Conservation (phyloP, 2,797 vertebrate species). For the Botia almorhae region DNA sequence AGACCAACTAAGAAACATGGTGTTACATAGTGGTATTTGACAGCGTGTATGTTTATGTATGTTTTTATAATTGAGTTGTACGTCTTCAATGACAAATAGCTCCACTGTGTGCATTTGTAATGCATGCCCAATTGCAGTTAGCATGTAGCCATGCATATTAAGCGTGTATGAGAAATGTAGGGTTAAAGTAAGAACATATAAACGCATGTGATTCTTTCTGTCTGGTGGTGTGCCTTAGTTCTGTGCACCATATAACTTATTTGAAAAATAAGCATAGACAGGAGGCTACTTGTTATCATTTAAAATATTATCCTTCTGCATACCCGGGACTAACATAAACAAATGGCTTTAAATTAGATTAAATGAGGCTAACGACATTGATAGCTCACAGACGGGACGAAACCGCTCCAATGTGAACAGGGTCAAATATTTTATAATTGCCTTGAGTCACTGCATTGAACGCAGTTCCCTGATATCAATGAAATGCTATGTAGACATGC, state of each 20-base stretch:
- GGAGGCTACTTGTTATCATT: conserved; percentile 81
- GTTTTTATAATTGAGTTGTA: neutral
- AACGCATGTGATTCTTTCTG: conserved; percentile 54
- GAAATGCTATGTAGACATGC: neutral
- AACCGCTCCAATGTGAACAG: conserved; percentile 45
- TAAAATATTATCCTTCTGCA: conserved; percentile 83
- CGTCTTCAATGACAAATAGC: neutral
- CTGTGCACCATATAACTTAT: conserved; percentile 64
- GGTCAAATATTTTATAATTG: conserved; percentile 40
- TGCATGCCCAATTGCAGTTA: neutral
- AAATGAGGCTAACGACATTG: conserved; percentile 71
- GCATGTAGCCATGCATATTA: neutral
- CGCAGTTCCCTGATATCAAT: neutral
- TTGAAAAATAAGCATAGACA: conserved; percentile 75
- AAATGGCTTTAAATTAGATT: conserved; percentile 80
- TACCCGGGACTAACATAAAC: conserved; percentile 76
- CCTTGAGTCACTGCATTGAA: neutral
- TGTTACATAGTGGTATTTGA: neutral
- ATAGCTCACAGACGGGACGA: conserved; percentile 56
- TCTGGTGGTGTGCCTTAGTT: conserved; percentile 70
- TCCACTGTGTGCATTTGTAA: neutral
- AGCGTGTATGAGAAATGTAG: conserved; percentile 11
- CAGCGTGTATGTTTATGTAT: neutral
- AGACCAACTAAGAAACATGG: too few relatives aligned
- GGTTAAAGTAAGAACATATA: conserved; percentile 29